A percentile compares a stretch with the other conserved stretches of the same genome.
These are phyloP conservation scores for Percopsis omiscomaycus DNA, from an alignment of 2,797 vertebrate species.

Conservation along the genomic window DNA sequence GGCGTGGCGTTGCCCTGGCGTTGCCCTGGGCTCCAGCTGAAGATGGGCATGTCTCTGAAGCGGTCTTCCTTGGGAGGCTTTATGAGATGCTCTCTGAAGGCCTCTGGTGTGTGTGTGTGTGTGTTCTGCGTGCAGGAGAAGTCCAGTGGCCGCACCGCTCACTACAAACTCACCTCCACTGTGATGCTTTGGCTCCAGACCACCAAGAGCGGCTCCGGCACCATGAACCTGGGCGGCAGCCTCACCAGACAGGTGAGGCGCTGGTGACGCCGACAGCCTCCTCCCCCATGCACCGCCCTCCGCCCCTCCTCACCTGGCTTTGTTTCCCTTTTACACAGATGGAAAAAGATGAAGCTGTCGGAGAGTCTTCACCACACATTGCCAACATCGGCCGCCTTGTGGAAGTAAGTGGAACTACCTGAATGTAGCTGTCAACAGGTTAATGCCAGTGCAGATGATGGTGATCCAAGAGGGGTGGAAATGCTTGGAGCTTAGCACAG, in stretches of 20 bases:
- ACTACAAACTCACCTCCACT: constrained; percentile 99
- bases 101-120: constrained; percentile 4
- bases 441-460: too few relatives aligned
- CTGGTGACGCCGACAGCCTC: background rate
- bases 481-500: background rate
- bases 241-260: constrained; percentile 92
- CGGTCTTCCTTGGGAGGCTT: too few relatives aligned
- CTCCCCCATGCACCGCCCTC: background rate
- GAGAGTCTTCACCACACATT: constrained; percentile 95
- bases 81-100: background rate
- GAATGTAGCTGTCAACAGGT: background rate
- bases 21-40: too few relatives aligned
- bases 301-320: too few relatives aligned
- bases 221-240: constrained; percentile 98
- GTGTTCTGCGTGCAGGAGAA: constrained; percentile 83
- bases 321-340: constrained; percentile 74
- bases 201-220: constrained; percentile 94
- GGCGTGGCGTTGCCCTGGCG: too few relatives aligned
- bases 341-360: constrained; percentile 97
- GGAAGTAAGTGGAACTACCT: constrained; percentile 80
- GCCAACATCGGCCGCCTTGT: constrained; percentile 97
- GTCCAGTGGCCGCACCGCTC: constrained; percentile 94
- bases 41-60: too few relatives aligned
- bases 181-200: constrained; percentile 99
- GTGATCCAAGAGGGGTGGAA: too few relatives aligned